Conservation (phyloP, 2,113 vertebrate species). For the Burhinus bistriatus region DNA sequence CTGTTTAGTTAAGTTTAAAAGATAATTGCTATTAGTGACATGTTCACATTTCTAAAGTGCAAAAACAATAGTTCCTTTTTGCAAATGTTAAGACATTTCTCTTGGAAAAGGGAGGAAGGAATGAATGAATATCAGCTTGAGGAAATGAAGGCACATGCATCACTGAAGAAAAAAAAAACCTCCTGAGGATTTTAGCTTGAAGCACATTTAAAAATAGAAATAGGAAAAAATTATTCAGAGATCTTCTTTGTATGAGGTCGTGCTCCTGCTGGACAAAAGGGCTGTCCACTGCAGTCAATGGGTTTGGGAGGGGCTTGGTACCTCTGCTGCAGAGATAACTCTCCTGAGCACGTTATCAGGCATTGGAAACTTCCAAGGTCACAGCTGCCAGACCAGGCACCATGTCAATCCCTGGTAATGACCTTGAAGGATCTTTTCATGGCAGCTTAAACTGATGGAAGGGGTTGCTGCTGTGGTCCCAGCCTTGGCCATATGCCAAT, state of each 20-base stretch:
- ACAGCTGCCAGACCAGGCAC: neutral
- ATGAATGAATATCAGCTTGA: neutral
- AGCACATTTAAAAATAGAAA: slow-evolving; percentile 19
- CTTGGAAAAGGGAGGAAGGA: neutral
- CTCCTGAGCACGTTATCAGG: neutral
- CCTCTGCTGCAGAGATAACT: neutral
- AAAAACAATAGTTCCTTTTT: slow-evolving; percentile 1
- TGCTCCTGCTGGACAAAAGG: neutral
- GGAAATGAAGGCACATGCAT: neutral
- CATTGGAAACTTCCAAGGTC: neutral
- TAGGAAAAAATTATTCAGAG: neutral
- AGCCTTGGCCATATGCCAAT: neutral
- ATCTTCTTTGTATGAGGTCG: neutral
- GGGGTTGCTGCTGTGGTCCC: neutral
- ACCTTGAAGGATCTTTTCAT: neutral
- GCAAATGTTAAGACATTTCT: slow-evolving; percentile 31
- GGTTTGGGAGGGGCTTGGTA: neutral
- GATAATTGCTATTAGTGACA: slow-evolving; percentile 38
- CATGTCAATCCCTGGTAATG: neutral
- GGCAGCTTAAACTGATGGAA: neutral
- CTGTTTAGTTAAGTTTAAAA: slow-evolving; percentile 26
- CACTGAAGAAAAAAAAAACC: neutral
- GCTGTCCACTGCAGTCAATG: neutral
- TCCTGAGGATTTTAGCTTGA: neutral
- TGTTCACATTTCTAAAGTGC: neutral